phyloP scores from a whole-genome alignment of 1,140 invertebrate genomes.

The Drosophila funebris region DNA sequence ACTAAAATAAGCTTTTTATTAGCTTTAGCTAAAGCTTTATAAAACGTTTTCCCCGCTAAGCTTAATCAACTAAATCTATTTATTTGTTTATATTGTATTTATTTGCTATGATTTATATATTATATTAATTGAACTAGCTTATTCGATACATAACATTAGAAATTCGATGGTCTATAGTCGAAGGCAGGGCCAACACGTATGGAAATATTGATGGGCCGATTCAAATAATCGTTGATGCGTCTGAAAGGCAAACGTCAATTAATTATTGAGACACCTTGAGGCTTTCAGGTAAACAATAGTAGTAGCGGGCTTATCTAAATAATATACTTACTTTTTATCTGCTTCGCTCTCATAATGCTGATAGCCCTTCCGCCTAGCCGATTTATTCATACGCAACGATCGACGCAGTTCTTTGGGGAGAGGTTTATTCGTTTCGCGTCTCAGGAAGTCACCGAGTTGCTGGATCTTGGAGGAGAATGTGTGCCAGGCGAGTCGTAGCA shows the following conservation, averaged over 20 bases:
- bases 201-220: slow-evolving; percentile 57
- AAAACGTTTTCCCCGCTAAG: slow-evolving; percentile 9
- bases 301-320: slow-evolving; percentile 51
- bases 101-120: no score
- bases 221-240: slow-evolving; percentile 51
- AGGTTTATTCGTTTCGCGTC: slow-evolving; percentile 66
- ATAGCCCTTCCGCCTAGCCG: slow-evolving; percentile 84
- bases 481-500: slow-evolving; percentile 58
- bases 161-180: slow-evolving; percentile 55
- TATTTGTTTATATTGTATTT: no score
- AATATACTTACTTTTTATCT: slow-evolving; percentile 84
- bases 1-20: not conserved
- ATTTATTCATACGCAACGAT: slow-evolving; percentile 77
- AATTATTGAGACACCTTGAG: slow-evolving; percentile 4
- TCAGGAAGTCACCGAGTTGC: slow-evolving; percentile 44
- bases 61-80: not conserved
- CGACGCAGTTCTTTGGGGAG: slow-evolving; percentile 72
- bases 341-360: slow-evolving; percentile 84
- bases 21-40: slow-evolving; percentile 5
- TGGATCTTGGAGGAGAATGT: slow-evolving; percentile 52
- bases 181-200: slow-evolving; percentile 66
- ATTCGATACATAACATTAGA: slow-evolving; percentile 8
- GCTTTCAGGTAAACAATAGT: slow-evolving; percentile 27
- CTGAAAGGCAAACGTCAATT: slow-evolving; percentile 21
- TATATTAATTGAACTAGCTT: slow-evolving; percentile 1